phyloP scores from a whole-genome alignment of 2,797 vertebrate genomes.

The Dallia pectoralis region DNA sequence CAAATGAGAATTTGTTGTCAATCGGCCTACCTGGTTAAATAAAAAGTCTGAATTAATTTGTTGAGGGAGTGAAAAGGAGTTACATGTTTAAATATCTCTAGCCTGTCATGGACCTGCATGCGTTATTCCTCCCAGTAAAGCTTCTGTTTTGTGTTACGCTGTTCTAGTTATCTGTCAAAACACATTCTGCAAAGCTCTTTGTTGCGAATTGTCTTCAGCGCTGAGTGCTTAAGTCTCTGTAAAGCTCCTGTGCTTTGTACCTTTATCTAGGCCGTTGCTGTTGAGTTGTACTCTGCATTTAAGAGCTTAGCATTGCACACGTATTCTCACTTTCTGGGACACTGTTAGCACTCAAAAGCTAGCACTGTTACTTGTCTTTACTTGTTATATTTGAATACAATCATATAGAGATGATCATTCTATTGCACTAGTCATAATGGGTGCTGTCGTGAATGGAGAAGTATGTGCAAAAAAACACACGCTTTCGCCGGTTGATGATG shows the following conservation, averaged over 20 bases:
- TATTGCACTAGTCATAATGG: background rate
- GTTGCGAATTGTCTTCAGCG: background rate
- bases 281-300: background rate
- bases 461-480: background rate
- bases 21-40: no score
- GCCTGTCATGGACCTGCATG: background rate
- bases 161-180: background rate
- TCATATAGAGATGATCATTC: background rate
- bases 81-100: background rate
- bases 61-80: no score
- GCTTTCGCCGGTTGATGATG: background rate
- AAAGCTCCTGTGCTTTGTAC: background rate
- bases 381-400: background rate
- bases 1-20: no score
- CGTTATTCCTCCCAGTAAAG: background rate
- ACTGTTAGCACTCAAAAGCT: background rate
- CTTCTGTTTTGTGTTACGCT: background rate
- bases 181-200: background rate
- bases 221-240: background rate
- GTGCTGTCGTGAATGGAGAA: background rate
- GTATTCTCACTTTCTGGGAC: background rate
- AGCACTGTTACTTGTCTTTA: no score
- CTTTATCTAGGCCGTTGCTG: background rate
- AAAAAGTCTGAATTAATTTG: no score
- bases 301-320: background rate